Evolutionary conservation across 2,113 vertebrate species (phyloP), one percentile per base, ranked within the genome.

Genomic region (Bujurquina vittata): DNA sequence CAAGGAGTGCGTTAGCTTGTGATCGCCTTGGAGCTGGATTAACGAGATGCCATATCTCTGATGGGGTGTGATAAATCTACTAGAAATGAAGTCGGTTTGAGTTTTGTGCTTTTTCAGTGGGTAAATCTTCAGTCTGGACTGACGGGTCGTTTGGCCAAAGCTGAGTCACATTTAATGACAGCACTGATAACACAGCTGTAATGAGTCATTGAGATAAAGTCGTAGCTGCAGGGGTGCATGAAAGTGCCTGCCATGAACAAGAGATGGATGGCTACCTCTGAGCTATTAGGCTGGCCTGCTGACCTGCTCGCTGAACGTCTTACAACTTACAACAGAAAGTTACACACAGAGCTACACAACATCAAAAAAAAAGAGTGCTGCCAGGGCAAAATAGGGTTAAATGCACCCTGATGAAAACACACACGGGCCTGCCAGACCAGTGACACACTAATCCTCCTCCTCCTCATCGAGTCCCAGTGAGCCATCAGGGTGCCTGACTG

Each of bases 181-280:
- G 6, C 1, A 6, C 5, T 58, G 54, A 56, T 61, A 78, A 77
- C 57, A 29, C 3, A 6, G 31, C 61, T 55, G 40, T 73, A 67
- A 33, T 54, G 40, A 63, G 22, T 31, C 15, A 9, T 31, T 54
- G 22, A 84, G 61, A 77, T 84, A 31, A 77, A 62, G 69, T 74
- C 52, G 20, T 17, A 3, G 26, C 57, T 52, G 52, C 23, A 63
- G 40, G 62, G 79, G 37, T 26, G 72, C 33, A 37, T 52, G 43
- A 11, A 84, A 37, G 40, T 52, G 58, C 11, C 61, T 0, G 1
- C 56, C 76, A 56, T 56, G 72, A 75, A 86, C 15, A 1, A 54
- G 8, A 15, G 43, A 65, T 74, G 67, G 46, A 43, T 74, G 7
- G 61, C 26, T 69, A 31, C 23, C 57, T 31, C 14, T 2, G 6